Evolutionary conservation across 2,113 vertebrate species (phyloP).

Genomic region (Neolamprologus modestus): DNA sequence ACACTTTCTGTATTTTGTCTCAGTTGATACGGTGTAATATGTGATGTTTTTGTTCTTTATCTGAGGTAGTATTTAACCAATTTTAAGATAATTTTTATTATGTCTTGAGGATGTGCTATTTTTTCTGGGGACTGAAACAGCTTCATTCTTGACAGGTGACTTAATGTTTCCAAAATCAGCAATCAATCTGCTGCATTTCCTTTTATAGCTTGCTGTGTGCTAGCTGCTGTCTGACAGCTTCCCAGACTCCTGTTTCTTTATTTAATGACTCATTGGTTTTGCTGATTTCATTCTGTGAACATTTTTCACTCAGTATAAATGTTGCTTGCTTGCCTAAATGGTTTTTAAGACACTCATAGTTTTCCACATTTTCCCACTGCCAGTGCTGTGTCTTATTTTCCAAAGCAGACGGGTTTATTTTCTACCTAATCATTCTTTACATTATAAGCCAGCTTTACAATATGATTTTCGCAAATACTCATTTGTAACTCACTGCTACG

Average conservation of each 20-base stretch:
- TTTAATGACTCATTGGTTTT: not conserved
- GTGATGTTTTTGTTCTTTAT: not conserved
- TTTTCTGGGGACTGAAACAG: not conserved
- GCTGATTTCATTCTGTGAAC: conserved; percentile 13
- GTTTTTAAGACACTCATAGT: not conserved
- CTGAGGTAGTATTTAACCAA: not conserved
- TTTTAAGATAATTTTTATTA: not conserved
- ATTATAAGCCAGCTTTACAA: not conserved
- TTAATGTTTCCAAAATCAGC: conserved; percentile 4
- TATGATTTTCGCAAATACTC: not conserved
- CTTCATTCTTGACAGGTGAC: conserved; percentile 17
- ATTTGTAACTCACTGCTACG: not conserved
- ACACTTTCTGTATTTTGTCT: not conserved
- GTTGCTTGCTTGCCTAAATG: not conserved
- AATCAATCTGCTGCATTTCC: not conserved
- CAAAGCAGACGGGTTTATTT: not conserved
- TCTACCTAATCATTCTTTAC: not conserved
- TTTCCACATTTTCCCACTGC: not conserved
- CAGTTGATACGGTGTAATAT: not conserved
- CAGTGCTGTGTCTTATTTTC: not conserved
- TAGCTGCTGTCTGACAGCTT: not conserved
- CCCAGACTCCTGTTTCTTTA: not conserved
- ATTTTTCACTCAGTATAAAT: not conserved
- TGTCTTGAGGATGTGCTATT: not conserved
- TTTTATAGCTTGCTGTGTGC: conserved; percentile 21